These are phyloP conservation scores for Nematostella vectensis DNA, from an alignment of 92 coral and sea anemone species.

Conservation along the genomic window DNA sequence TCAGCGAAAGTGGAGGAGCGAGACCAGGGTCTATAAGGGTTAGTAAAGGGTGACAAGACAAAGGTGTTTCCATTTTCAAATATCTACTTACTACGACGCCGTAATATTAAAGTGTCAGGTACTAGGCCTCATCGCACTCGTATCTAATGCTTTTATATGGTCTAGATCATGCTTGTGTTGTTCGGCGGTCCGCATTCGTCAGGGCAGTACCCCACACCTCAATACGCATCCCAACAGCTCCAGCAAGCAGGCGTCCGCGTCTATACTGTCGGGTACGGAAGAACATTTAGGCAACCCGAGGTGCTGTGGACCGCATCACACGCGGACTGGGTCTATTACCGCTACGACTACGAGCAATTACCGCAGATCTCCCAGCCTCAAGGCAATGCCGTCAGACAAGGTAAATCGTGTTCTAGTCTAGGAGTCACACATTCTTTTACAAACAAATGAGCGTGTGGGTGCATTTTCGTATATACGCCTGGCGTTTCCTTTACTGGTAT, in stretches of 20 bases:
- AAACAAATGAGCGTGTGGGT: too few species aligned
- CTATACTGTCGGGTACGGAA: conserved; percentile 28
- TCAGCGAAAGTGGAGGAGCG: conserved; percentile 17
- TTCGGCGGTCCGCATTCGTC: conserved; percentile 46
- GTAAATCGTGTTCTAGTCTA: too few species aligned
- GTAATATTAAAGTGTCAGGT: too few species aligned
- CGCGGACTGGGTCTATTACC: conserved; percentile 28
- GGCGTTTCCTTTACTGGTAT: too few species aligned
- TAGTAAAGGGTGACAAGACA: too few species aligned
- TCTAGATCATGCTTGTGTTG: conserved; percentile 28
- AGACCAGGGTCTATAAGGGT: conserved; percentile 28
- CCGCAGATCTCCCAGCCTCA: conserved; percentile 15
- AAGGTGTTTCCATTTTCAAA: too few species aligned
- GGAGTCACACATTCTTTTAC: not conserved
- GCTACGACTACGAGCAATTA: conserved; percentile 13
- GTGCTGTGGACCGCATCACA: conserved; percentile 34
- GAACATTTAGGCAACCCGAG: conserved; percentile 20
- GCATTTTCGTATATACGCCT: too few species aligned
- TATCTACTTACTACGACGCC: too few species aligned
- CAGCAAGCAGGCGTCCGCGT: conserved; percentile 25
- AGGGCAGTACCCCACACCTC: conserved; percentile 22
- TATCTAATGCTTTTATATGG: too few species aligned
- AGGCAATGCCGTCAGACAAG: conserved; percentile 24
- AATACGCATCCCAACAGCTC: conserved; percentile 23
- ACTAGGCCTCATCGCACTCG: too few species aligned